Conservation (phyloP, 2,113 vertebrate genomes). For the Cynopterus brachyotis region DNA sequence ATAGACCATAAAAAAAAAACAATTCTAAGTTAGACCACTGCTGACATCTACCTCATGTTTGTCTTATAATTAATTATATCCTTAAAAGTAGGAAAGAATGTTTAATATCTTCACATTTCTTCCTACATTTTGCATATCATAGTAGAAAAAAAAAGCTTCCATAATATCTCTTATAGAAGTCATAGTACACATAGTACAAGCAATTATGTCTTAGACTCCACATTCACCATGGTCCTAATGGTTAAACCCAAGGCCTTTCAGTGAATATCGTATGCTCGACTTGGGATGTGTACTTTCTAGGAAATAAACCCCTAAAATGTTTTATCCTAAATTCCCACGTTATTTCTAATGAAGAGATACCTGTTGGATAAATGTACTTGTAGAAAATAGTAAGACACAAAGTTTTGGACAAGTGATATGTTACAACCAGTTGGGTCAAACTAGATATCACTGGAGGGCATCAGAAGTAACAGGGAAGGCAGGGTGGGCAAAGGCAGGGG, state of each 20-base stretch:
- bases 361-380: neutral
- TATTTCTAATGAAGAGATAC: neutral
- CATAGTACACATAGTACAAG: neutral
- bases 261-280: neutral
- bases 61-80: neutral
- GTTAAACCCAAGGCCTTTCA: neutral
- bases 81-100: neutral
- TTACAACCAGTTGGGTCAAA: neutral
- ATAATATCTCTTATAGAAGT: neutral
- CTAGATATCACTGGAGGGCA: neutral
- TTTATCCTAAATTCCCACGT: neutral
- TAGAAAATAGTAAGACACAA: neutral
- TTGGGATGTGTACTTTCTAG: neutral
- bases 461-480: neutral
- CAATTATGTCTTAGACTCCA: neutral
- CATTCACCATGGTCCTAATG: neutral
- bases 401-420: neutral
- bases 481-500: neutral
- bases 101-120: neutral
- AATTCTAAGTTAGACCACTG: neutral
- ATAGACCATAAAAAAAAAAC: neutral
- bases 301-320: neutral
- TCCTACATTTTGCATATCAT: neutral
- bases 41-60: neutral
- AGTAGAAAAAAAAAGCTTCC: neutral